These are phyloP conservation scores for Pogona vitticeps DNA, from an alignment of 2,113 vertebrate genomes.

Conservation along the genomic window DNA sequence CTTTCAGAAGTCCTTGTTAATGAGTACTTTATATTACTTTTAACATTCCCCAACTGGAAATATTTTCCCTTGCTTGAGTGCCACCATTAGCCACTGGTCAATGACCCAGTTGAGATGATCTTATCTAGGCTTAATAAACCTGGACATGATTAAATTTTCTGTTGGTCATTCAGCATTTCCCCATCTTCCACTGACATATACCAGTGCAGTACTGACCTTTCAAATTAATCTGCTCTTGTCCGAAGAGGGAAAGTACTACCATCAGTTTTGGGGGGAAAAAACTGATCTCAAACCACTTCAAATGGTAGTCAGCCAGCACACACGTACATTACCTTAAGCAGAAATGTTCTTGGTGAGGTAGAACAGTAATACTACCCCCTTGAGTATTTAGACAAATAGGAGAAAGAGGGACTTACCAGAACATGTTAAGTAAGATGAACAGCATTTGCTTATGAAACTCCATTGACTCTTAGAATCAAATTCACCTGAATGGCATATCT, in stretches of 20 bases:
- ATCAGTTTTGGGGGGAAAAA: not conserved
- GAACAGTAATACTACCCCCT: not conserved
- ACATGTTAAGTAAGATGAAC: not conserved
- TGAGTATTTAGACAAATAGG: not conserved
- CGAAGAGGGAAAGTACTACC: not conserved
- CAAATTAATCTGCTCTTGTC: not conserved
- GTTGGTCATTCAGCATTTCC: not conserved
- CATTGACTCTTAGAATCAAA: not conserved
- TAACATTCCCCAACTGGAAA: not conserved
- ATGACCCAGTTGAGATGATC: not conserved
- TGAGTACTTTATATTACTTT: not conserved
- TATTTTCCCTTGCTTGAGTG: not conserved
- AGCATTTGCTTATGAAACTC: not conserved
- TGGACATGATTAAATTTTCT: no score
- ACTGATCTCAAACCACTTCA: not conserved
- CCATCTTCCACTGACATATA: not conserved
- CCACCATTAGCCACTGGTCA: not conserved
- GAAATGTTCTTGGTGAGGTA: not conserved
- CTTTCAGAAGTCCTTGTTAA: not conserved
- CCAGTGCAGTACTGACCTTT: not conserved
- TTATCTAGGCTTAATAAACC: not conserved
- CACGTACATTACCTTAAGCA: not conserved
- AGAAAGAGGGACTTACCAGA: not conserved
- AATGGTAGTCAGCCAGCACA: not conserved
- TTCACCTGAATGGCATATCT: not conserved